Conservation (phyloP, 2,888 invertebrate species). For the Drosophila rubida region DNA sequence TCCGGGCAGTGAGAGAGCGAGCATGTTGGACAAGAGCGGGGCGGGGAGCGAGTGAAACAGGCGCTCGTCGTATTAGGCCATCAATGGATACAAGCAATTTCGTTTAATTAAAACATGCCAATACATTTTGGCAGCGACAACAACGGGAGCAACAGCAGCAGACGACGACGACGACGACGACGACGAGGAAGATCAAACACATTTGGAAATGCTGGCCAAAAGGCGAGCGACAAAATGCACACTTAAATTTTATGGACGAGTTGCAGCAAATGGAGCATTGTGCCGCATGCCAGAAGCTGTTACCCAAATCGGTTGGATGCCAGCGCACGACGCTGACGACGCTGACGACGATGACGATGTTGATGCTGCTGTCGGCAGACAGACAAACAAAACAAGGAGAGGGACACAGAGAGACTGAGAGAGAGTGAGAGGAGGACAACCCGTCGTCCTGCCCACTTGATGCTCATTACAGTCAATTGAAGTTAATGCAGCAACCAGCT, state of each 20-base stretch:
- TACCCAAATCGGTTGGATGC: conserved; percentile 53
- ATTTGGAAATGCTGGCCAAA: conserved; percentile 50
- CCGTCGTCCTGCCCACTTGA: conserved; percentile 52
- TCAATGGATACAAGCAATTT: conserved; percentile 78
- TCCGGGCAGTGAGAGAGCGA: conserved; percentile 17
- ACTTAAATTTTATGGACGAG: conserved; percentile 58
- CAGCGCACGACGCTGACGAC: conserved; percentile 16
- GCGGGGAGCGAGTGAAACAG: conserved; percentile 5
- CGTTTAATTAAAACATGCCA: conserved; percentile 78
- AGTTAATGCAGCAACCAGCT: conserved; percentile 66
- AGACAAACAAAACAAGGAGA: neutral
- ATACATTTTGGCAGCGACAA: conserved; percentile 62
- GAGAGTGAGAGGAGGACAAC: conserved; percentile 9
- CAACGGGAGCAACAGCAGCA: conserved; percentile 32
- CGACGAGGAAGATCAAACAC: conserved; percentile 56
- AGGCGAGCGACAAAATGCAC: conserved; percentile 58
- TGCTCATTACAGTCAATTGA: conserved; percentile 72
- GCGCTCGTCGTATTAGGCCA: conserved; percentile 58
- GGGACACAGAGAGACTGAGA: neutral
- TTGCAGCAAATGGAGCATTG: conserved; percentile 65
- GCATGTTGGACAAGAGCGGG: conserved; percentile 17
- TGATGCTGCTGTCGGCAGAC: conserved; percentile 4
- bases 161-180: conserved; percentile 1
- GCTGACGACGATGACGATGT: conserved; percentile 12
- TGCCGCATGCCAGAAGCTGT: conserved; percentile 53